Evolutionary conservation across 2,797 vertebrate genomes (phyloP).

Genomic region (Melanotaenia parkinsoni): DNA sequence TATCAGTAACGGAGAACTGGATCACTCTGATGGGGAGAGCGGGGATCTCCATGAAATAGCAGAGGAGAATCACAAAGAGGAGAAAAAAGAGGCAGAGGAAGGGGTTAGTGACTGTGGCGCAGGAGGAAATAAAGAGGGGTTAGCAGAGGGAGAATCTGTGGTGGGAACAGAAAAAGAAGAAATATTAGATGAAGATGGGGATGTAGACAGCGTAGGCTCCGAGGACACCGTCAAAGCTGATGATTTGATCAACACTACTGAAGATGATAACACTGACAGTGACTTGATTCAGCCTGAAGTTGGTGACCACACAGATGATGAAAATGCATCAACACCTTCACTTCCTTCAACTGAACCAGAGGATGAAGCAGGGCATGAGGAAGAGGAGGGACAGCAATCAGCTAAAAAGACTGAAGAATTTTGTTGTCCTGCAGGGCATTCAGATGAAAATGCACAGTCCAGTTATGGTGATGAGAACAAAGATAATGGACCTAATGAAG

Average conservation of each 20-base stretch:
- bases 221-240: constrained; percentile 71
- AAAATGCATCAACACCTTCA: constrained; percentile 36
- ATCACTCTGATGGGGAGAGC: constrained; percentile 77
- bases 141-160: constrained; percentile 35
- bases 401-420: constrained; percentile 43
- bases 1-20: constrained; percentile 84
- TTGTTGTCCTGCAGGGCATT: constrained; percentile 32
- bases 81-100: constrained; percentile 51
- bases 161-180: constrained; percentile 43
- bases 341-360: constrained; percentile 45
- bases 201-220: constrained; percentile 63
- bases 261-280: constrained; percentile 72
- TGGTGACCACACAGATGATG: constrained; percentile 52
- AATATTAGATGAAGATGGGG: constrained; percentile 43
- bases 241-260: constrained; percentile 62
- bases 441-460: constrained; percentile 32
- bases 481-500: constrained; percentile 37
- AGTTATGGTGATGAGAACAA: constrained; percentile 33
- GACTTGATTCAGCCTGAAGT: constrained; percentile 58
- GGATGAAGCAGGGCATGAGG: constrained; percentile 54
- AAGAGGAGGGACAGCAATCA: constrained; percentile 43
- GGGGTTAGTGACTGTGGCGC: constrained; percentile 8
- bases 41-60: constrained; percentile 61
- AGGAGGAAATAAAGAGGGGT: constrained; percentile 37
- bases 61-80: constrained; percentile 61